Base-by-base conservation (phyloP, 2,113 vertebrate species). In the Amblyopsis rosae region DNA sequence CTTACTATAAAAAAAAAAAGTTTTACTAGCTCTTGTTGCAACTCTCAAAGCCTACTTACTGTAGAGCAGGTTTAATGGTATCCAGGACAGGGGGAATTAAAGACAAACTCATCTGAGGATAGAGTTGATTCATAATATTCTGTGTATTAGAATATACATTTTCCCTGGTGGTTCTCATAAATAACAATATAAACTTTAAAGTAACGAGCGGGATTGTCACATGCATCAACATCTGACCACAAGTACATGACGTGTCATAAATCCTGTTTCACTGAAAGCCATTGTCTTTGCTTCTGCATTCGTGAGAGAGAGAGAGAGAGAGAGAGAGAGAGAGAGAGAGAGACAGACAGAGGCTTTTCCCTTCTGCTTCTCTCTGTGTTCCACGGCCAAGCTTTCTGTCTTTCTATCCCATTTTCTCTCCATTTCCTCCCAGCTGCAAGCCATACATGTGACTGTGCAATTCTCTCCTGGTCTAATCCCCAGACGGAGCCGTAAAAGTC, bases 361-460 rank as follows among this genome's bases (percentile, higher is more conserved):
- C 35, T 51, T 65, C 15, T 56, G 53, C 56, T 41, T 17, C 15
- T 9, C 54, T 67, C 69, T 71, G 17, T 65, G 54, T 69, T 72
- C 60, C 2, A 13, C 49, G 10, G 51, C 67, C 79, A 79, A 56
- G 11, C 66, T 12, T 33, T 66, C 2, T 13, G 15, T 53, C 73
- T 72, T 58, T 16, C 5, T 55, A 26, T 8, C 17, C 59, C 8
- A 8, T 41, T 26, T 8, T 48, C 26, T 51, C 35, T 41, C 35
- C 41, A 65, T 63, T 73, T 76, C 70, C 76, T 76, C 69, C 59
- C 73, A 85, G 70, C 81, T 75, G 73, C 57, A 45, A 19, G 33
- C 57, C 70, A 63, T 69, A 78, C 74, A 16, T 10, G 1, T 15
- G n/a, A 12, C 35, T 35, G 35, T 45, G 33, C 49, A 48, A 4